phyloP scores from a whole-genome alignment of 2,888 invertebrate genomes.

The Lepidocyrtoides sp. region DNA sequence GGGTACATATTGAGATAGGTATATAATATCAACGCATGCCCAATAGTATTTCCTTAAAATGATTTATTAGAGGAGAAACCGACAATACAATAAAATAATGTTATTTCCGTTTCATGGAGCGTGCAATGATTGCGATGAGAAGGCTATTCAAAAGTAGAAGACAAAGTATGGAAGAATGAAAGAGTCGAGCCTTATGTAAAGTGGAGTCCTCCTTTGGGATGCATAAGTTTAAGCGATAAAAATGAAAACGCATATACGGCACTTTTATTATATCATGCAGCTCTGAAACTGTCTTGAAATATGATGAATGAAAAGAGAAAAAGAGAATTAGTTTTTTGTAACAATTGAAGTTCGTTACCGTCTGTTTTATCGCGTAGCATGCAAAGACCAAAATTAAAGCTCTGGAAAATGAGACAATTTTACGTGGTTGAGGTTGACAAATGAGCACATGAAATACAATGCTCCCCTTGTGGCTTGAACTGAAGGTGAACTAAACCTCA shows the following conservation, averaged over 20 bases:
- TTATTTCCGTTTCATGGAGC: background rate
- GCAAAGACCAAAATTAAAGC: background rate
- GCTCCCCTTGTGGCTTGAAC: too few species aligned
- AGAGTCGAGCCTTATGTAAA: background rate
- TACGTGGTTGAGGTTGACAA: background rate
- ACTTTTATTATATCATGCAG: background rate
- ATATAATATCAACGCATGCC: background rate
- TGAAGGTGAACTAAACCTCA: too few species aligned
- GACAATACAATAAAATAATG: conserved; percentile 10
- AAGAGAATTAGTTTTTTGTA: background rate
- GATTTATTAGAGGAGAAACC: conserved; percentile 7
- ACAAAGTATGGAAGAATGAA: background rate
- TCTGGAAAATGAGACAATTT: background rate
- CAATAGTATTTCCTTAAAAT: background rate
- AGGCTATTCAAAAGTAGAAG: background rate
- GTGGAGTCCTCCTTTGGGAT: background rate
- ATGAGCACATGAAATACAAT: background rate
- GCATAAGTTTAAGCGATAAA: background rate
- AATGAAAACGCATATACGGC: background rate
- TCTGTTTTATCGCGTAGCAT: background rate
- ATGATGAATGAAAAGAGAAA: background rate
- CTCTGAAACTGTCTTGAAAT: background rate
- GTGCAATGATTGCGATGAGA: background rate
- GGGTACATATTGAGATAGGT: background rate
- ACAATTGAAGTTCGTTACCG: background rate